These are phyloP conservation scores for Notodonta ziczac DNA, from an alignment of 2,888 invertebrate species.

Conservation along the genomic window DNA sequence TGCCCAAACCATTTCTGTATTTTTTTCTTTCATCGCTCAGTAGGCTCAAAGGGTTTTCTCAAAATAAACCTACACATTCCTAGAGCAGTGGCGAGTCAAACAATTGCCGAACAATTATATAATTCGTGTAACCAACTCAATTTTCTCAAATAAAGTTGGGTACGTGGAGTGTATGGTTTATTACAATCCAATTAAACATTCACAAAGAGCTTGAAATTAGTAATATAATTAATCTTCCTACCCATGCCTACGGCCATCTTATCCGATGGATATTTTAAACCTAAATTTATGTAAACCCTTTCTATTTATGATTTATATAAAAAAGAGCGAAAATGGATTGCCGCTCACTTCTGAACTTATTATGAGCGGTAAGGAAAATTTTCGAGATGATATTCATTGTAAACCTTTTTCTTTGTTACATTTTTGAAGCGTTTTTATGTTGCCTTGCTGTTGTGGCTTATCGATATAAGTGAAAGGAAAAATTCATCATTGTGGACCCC, in stretches of 20 bases:
- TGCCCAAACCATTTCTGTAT: not conserved
- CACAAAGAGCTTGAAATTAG: slow-evolving; percentile 36
- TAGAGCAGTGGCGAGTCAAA: not conserved
- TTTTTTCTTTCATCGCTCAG: not conserved
- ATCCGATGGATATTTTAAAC: slow-evolving; percentile 44
- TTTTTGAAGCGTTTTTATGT: slow-evolving; percentile 36
- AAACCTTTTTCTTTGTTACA: slow-evolving; percentile 46
- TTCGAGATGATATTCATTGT: slow-evolving; percentile 46
- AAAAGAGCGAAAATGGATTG: slow-evolving; percentile 39
- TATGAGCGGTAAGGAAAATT: slow-evolving; percentile 39
- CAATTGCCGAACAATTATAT: not conserved
- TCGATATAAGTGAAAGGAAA: slow-evolving; percentile 13
- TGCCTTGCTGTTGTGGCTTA: slow-evolving; percentile 32
- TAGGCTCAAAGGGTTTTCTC: not conserved
- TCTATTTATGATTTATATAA: slow-evolving; percentile 42
- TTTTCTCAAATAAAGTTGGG: not conserved
- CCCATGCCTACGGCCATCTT: slow-evolving; percentile 32
- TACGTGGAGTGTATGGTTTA: slow-evolving; percentile 7
- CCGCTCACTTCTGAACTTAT: slow-evolving; percentile 40
- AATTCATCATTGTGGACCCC: too few species aligned
- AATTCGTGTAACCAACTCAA: not conserved
- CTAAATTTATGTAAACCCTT: slow-evolving; percentile 40
- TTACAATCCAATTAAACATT: slow-evolving; percentile 30
- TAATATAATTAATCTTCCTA: slow-evolving; percentile 41
- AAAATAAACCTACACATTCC: not conserved